Base-by-base conservation (phyloP, 2,113 vertebrate genomes). In the Lagopus muta region DNA sequence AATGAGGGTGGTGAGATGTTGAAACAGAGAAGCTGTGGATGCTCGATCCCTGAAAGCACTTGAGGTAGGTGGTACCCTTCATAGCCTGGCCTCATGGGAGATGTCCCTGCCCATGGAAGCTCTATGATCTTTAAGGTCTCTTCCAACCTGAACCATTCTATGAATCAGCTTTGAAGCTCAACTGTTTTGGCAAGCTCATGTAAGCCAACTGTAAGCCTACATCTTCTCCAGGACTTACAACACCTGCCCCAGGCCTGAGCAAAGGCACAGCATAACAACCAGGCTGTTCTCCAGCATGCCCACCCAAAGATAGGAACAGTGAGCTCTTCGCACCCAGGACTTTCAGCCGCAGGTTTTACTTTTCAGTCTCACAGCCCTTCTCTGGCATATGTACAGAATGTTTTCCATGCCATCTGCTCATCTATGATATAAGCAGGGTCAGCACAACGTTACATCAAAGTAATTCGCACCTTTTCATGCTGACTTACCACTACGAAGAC, bases 391-490 rank as follows among this genome's bases (percentile, higher is more conserved):
- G 55, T 25, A 92, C 71, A 93, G 75, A 66, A 75, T 42, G 27
- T 55, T 88, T 92, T 82, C 87, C 62, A 48, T 66, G 36, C 91
- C 88, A 95, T 92, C 96, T 94, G 94, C 81, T 95, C 87, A 84
- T 76, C 78, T 66, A 6, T 34, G 69, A 67, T 75, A 94, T 48
- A 89, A 82, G 62, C 66, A 84, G 81, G 62, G 86, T 96, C 95
- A 93, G 86, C 64, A 73, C 67, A 82, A 89, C n/a, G 71, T 89
- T 85, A 62, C 36, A 74, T 73, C 76, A 34, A 85, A 89, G 74
- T 62, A 64, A 87, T 78, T 93, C 82, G 89, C 75, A 90, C 65
- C 66, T 93, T 45, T 61, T 88, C 77, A 32, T 34, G 50, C 76
- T 83, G 88, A 81, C 45, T 90, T 87, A 67, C 28, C 28, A 70